Base-by-base conservation (phyloP, 2,888 invertebrate species). In the Papilio elwesi region DNA sequence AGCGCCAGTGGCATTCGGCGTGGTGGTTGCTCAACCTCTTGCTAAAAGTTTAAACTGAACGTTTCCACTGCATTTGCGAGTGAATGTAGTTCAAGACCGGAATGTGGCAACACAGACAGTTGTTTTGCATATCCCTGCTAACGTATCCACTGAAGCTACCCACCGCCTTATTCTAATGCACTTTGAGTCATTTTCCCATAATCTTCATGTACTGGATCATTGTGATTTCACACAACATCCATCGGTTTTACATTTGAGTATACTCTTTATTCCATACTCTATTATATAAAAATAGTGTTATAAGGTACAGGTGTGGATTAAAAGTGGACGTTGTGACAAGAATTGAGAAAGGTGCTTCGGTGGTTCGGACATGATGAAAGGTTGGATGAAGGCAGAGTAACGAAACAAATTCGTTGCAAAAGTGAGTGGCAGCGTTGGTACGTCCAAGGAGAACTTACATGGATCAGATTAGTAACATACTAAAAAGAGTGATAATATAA, bases 51-150 rank as follows among this genome's bases (percentile, higher is more conserved):
- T 13, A 59, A 59, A 59, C 57, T 59, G 57, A 38, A 59, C 83
- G 80, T 86, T 87, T 87, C 85, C 85, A 85, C 83, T 83, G 79
- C 82, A 82, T 82, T 82, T 79, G 85, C 82, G 77, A 85, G 86
- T 83, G 85, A 87, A 88, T 86, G 87, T 88, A 88, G 88, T 86
- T 85, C 86, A 87, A 87, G 87, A 86, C 72, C 85, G 80, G 76
- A 78, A 79, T 89, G 85, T 85, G 81, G 87, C 85, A 89, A 88
- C 84, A 82, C 83, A 78, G 76, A 72, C 55, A 26, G 65, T 75
- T 70, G 77, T 81, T 86, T 84, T 86, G 85, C 86, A 85, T 87
- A 85, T 83, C 80, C 78, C 74, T 71, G 69, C 68, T 71, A 70
- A 48, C 4, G 55, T 71, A 68, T 64, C 65, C 57, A 36, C 26